Evolutionary conservation across 64 coral and sea anemone genomes (phyloP).

Genomic region (Pocillopora damicornis): DNA sequence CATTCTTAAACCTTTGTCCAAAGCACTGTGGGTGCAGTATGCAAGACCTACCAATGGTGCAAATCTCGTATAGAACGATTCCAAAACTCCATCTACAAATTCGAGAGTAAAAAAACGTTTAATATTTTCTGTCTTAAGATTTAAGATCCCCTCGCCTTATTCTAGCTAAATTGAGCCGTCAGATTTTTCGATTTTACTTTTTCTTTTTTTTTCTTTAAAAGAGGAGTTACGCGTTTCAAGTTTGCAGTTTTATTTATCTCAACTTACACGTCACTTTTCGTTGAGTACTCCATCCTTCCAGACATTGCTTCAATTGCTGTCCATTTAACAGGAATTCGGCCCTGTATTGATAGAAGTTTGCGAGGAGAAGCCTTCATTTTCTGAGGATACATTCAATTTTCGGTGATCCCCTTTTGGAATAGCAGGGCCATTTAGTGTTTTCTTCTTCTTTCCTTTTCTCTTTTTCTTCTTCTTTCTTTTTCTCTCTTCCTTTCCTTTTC

Average conservation of each 20-base stretch:
- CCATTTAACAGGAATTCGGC: conserved; percentile 24
- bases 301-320: conserved; percentile 35
- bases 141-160: too few species aligned
- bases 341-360: background rate
- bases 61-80: conserved; percentile 20
- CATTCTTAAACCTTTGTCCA: too few species aligned
- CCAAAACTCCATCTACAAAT: conserved; percentile 35
- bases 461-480: too few species aligned
- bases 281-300: conserved; percentile 25
- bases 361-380: background rate
- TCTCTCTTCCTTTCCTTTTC: too few species aligned
- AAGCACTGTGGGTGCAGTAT: too few species aligned
- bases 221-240: too few species aligned
- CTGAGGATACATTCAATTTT: too few species aligned
- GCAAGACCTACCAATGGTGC: conserved; percentile 14
- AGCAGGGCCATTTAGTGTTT: background rate
- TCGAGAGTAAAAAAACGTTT: background rate
- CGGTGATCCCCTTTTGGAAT: background rate
- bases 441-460: too few species aligned
- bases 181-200: too few species aligned
- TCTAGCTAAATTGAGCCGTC: too few species aligned
- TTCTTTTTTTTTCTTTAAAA: too few species aligned
- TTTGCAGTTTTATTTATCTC: background rate
- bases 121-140: too few species aligned
- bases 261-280: conserved; percentile 27